Conservation (phyloP, 1,140 invertebrate genomes). For the Sminthurides bifidus region DNA sequence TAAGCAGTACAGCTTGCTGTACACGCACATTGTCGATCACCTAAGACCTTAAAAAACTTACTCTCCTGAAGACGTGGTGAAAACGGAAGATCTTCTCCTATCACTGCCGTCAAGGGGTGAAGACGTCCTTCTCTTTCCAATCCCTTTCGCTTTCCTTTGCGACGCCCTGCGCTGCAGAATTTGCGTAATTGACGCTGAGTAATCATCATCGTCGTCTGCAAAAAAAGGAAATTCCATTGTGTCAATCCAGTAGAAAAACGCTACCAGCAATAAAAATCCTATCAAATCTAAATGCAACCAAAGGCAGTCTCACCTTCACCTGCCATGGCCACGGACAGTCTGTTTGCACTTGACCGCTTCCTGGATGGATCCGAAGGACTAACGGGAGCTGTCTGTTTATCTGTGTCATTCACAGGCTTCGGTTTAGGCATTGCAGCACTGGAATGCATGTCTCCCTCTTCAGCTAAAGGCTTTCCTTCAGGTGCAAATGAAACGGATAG, state of each 20-base stretch:
- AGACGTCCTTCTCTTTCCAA: conserved; percentile 49
- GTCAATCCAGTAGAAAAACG: neutral
- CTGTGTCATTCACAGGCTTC: neutral
- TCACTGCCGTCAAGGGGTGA: conserved; percentile 51
- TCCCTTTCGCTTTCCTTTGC: conserved; percentile 44
- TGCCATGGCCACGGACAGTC: neutral
- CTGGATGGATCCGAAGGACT: conserved; percentile 3
- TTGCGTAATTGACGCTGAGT: conserved; percentile 64
- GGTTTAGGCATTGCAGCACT: too few species aligned
- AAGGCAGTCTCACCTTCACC: neutral
- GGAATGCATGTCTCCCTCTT: too few species aligned
- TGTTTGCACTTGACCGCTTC: neutral
- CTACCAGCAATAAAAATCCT: too few species aligned
- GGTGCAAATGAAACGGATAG: conserved; percentile 57
- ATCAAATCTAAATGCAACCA: too few species aligned
- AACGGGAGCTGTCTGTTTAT: neutral
- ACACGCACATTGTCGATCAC: too few species aligned
- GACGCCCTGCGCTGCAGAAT: conserved; percentile 59
- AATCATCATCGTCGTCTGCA: conserved; percentile 52
- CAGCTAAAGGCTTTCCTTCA: too few species aligned
- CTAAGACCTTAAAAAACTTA: too few species aligned
- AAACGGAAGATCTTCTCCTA: conserved; percentile 63
- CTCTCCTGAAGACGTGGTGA: conserved; percentile 74
- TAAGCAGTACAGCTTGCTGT: too few species aligned
- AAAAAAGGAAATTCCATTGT: neutral